These are phyloP conservation scores for Pharmacophagus antenor DNA, from an alignment of 2,888 invertebrate genomes.

Conservation along the genomic window DNA sequence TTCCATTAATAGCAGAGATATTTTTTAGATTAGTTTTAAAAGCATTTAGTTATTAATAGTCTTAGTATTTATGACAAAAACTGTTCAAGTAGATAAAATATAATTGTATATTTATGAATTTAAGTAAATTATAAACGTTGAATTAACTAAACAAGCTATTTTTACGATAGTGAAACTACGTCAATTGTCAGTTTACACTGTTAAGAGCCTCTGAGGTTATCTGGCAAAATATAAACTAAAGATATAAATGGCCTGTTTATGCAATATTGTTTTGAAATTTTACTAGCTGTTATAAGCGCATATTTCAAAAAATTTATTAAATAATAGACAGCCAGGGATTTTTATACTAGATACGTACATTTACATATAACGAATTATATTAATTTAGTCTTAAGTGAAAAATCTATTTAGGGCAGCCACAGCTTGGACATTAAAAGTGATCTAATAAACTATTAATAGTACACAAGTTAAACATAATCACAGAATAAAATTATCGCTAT, in stretches of 20 bases:
- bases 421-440: no score
- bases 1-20: background rate
- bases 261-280: background rate
- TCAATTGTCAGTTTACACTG: slow-evolving; percentile 14
- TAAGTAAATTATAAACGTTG: background rate
- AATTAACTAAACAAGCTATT: background rate
- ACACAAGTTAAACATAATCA: no score
- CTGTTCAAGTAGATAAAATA: background rate
- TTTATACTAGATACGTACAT: no score
- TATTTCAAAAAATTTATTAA: no score
- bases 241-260: background rate
- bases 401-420: no score
- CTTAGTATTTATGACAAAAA: background rate
- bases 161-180: slow-evolving; percentile 13
- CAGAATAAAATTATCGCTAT: no score
- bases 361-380: no score
- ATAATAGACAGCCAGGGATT: no score
- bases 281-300: background rate
- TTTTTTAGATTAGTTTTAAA: background rate
- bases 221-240: slow-evolving; percentile 12
- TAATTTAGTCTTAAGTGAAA: no score
- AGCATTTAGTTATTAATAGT: background rate
- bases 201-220: slow-evolving; percentile 21
- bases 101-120: background rate
- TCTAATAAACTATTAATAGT: no score